These are phyloP conservation scores for Conistra vaccinii DNA, from an alignment of 2,888 invertebrate genomes.

Conservation along the genomic window DNA sequence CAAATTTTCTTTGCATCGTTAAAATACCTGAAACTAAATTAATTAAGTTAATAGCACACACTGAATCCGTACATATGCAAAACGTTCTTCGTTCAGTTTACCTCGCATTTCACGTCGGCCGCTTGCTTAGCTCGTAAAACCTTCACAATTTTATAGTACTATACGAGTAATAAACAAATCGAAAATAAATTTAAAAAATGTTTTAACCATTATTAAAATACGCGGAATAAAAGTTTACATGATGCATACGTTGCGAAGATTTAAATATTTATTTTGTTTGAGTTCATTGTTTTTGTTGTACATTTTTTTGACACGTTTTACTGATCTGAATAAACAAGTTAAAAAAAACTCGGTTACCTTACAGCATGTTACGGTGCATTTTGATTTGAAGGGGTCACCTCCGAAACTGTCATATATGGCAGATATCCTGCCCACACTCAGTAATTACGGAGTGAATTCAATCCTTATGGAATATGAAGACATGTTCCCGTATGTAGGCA, in stretches of 20 bases:
- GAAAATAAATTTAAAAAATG: constrained; percentile 13
- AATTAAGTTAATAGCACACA: constrained; percentile 26
- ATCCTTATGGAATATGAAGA: constrained; percentile 96
- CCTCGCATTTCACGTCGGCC: constrained; percentile 4
- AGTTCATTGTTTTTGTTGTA: not conserved
- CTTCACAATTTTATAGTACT: not conserved
- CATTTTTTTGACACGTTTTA: not conserved
- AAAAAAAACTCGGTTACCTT: constrained; percentile 60
- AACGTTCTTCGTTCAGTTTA: constrained; percentile 32
- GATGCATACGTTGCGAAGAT: not conserved
- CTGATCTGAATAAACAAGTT: not conserved
- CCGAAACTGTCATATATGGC: constrained; percentile 92
- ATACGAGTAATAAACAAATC: not conserved
- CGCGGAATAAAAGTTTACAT: not conserved
- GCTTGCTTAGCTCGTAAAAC: constrained; percentile 26
- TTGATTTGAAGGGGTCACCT: constrained; percentile 96
- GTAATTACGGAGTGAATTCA: constrained; percentile 93
- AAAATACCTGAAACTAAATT: constrained; percentile 22
- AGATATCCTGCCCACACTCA: constrained; percentile 91
- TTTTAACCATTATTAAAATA: not conserved
- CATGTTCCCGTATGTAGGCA: constrained; percentile 95
- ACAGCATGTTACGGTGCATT: constrained; percentile 93
- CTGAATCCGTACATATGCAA: constrained; percentile 42
- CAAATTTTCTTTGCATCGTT: not conserved
- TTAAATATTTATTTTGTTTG: not conserved